phyloP scores from a whole-genome alignment of 2,113 vertebrate species.

The Callocephalon fimbriatum region DNA sequence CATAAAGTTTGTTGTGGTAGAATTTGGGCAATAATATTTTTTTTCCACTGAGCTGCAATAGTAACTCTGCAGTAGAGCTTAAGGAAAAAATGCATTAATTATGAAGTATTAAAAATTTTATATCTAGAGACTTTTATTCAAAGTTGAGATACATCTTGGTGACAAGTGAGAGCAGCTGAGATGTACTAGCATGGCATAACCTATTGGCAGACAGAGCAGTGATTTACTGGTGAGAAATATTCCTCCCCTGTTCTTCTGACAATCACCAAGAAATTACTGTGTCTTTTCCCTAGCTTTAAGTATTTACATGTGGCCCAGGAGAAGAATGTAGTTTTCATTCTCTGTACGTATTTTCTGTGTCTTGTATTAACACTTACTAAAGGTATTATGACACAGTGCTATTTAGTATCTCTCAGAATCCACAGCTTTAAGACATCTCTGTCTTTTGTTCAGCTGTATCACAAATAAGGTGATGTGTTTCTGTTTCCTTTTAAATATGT shows the following conservation, averaged over 20 bases:
- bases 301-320: background rate
- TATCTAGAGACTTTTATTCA: background rate
- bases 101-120: background rate
- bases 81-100: background rate
- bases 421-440: background rate
- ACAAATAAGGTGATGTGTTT: background rate
- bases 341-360: background rate
- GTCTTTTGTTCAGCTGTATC: background rate
- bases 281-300: background rate
- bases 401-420: background rate
- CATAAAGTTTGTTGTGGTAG: background rate
- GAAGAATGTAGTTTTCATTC: background rate
- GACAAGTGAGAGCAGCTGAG: background rate
- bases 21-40: background rate
- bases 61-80: background rate
- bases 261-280: conserved; percentile 2
- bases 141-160: background rate
- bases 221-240: conserved; percentile 36
- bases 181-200: background rate
- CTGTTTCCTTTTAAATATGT: background rate
- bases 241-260: background rate
- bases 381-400: background rate
- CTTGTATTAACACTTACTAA: background rate
- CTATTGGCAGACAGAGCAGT: background rate
- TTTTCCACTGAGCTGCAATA: background rate